Evolutionary conservation across 92 coral and sea anemone species (phyloP), one percentile per base, ranked within the genome.

Genomic region (Epizoanthus fatuus): DNA sequence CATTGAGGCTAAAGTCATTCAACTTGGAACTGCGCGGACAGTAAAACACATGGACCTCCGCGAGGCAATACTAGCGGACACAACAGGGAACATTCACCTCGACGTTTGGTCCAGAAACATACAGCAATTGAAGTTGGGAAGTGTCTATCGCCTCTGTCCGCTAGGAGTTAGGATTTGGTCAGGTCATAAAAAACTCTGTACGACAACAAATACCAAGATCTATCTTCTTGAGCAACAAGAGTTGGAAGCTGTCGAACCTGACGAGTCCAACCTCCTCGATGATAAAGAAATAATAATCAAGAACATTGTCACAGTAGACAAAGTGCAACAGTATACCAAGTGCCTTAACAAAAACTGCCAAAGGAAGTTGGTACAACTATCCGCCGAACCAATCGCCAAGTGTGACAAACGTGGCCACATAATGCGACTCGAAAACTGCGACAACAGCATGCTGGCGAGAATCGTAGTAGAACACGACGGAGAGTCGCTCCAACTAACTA

Each of bases 281-380:
- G 72, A 83, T 49, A 76, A 70, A 71, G 87, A 56, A 38, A 44
- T 58, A 3, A 65, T 25, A 66, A 51, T 83, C 25, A 67, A 83
- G 55, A 58, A 58, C 87, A 83, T 83, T 73, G 79, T 35, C 86
- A 68, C 86, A 73, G 68, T 81, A 51, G 87, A 83, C 56, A 70
- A 72, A 39, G 81, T 55, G 77, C 67, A 83, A 58, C 80, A 39
- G 45, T 71, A 39, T 68, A 83, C 69, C 66, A 83, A 83, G 74
- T 70, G 87, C 56, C 25, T 83, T 13, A 83, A 83, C 53, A 32
- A 66, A 66, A 40, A 69, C 51, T 84, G 81, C 49, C 64, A 54
- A 4, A 63, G 81, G 44, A 44, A 74, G 59, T 60, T 84, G 69
- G 73, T 74, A 42, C 81, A 84, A 74, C 72, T 74, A 58, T 58